A percentile compares a stretch with the other conserved stretches of the same genome.
phyloP scores from a whole-genome alignment of 2,113 vertebrate species.

The Polypterus bichir region DNA sequence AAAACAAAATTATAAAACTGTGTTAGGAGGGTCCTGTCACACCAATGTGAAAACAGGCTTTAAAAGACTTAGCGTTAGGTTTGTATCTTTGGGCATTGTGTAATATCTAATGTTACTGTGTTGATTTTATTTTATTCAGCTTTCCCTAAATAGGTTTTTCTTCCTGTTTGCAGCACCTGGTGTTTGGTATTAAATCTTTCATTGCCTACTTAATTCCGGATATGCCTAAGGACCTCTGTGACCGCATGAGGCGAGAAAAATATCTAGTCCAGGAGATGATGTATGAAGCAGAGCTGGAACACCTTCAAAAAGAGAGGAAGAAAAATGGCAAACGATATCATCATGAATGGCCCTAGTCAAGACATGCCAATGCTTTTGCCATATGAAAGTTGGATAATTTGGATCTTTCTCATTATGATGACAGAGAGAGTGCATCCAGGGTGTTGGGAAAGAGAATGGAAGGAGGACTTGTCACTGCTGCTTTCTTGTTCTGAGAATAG shows the following conservation, averaged over 20 bases:
- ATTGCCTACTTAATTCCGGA: conserved; percentile 71
- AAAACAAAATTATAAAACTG: too few relatives aligned
- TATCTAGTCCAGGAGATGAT: conserved; percentile 71
- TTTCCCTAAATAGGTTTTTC: background rate
- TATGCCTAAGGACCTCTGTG: conserved; percentile 62
- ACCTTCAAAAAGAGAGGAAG: conserved; percentile 82
- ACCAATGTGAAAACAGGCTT: too few relatives aligned
- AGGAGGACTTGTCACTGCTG: too few relatives aligned
- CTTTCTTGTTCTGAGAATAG: too few relatives aligned
- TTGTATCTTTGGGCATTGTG: too few relatives aligned
- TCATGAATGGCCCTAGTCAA: conserved; percentile 91
- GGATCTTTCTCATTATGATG: too few relatives aligned
- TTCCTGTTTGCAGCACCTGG: conserved; percentile 51
- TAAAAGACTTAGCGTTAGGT: too few relatives aligned
- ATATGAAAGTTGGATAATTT: background rate
- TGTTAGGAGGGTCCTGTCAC: too few relatives aligned
- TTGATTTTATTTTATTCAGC: too few relatives aligned
- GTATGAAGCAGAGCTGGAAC: conserved; percentile 81
- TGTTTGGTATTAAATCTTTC: conserved; percentile 69
- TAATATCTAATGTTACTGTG: too few relatives aligned
- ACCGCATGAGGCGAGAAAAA: conserved; percentile 65
- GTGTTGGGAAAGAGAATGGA: too few relatives aligned
- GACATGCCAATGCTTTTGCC: background rate
- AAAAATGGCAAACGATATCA: conserved; percentile 87
- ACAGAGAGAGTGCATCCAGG: too few relatives aligned